Evolutionary conservation across 2,888 invertebrate genomes (phyloP).

Genomic region (Cosmia pyralina): DNA sequence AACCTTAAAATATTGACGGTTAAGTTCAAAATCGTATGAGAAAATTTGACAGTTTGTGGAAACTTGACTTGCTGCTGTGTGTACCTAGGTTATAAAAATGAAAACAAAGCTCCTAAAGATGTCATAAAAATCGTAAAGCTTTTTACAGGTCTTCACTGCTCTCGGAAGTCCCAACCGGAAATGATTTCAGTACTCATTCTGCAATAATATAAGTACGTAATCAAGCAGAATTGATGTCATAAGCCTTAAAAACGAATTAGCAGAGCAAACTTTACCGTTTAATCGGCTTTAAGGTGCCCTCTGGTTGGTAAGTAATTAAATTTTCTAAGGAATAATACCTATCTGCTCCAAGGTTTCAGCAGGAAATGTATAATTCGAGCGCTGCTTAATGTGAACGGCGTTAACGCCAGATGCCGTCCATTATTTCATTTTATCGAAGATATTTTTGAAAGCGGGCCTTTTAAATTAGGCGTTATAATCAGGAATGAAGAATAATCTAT

Average conservation of each 20-base stretch:
- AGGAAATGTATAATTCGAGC: constrained; percentile 60
- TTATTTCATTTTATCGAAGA: constrained; percentile 68
- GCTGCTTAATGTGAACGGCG: constrained; percentile 55
- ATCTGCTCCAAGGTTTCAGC: constrained; percentile 53
- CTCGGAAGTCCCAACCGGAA: constrained; percentile 9
- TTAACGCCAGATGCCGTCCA: constrained; percentile 72
- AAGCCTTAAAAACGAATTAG: constrained; percentile 59
- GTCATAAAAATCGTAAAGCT: not conserved
- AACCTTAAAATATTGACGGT: too few species aligned
- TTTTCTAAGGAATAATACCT: constrained; percentile 62
- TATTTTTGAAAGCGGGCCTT: constrained; percentile 59
- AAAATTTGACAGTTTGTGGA: not conserved
- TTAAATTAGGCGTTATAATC: constrained; percentile 43
- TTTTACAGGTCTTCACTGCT: not conserved
- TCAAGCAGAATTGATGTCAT: constrained; percentile 49
- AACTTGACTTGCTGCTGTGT: too few species aligned
- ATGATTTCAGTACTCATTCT: constrained; percentile 23
- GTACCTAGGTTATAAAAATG: not conserved
- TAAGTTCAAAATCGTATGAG: too few species aligned
- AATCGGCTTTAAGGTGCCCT: constrained; percentile 55
- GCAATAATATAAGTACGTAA: constrained; percentile 23
- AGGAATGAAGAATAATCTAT: not conserved
- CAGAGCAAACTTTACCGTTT: constrained; percentile 50
- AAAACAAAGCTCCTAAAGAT: not conserved
- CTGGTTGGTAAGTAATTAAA: constrained; percentile 69